phyloP scores from a whole-genome alignment of 2,888 invertebrate genomes.

The Pristionchus exspectatus region DNA sequence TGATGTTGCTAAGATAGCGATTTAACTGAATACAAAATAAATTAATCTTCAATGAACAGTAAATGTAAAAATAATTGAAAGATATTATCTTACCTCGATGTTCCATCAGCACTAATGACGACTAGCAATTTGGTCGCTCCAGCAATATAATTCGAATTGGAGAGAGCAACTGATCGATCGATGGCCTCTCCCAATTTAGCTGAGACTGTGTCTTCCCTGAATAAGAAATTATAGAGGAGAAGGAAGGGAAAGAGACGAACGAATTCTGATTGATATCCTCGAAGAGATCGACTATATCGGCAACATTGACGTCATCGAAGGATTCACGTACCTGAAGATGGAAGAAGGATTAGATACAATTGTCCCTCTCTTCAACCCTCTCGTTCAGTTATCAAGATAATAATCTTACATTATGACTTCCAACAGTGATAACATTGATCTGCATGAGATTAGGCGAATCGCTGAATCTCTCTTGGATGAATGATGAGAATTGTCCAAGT shows the following conservation, averaged over 20 bases:
- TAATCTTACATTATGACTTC: slow-evolving; percentile 66
- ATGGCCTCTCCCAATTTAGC: slow-evolving; percentile 72
- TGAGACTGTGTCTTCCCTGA: slow-evolving; percentile 69
- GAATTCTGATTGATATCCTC: slow-evolving; percentile 50
- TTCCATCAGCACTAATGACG: slow-evolving; percentile 72
- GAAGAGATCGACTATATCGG: slow-evolving; percentile 42
- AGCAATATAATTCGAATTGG: slow-evolving; percentile 67
- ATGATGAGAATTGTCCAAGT: slow-evolving; percentile 64
- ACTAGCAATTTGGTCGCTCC: slow-evolving; percentile 70
- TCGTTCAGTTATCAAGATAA: too few species aligned
- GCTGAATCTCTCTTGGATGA: slow-evolving; percentile 67
- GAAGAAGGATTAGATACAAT: neutral
- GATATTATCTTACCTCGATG: slow-evolving; percentile 62
- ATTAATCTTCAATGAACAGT: neutral
- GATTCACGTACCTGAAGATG: slow-evolving; percentile 24
- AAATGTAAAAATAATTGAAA: neutral
- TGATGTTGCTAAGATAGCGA: too few species aligned
- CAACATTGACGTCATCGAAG: slow-evolving; percentile 49
- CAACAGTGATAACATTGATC: slow-evolving; percentile 73
- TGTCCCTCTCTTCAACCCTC: too few species aligned
- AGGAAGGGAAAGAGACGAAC: neutral
- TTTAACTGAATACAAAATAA: neutral
- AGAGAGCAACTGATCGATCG: slow-evolving; percentile 67
- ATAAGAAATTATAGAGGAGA: neutral
- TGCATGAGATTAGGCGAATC: slow-evolving; percentile 61